phyloP scores from a whole-genome alignment of 2,888 invertebrate genomes.

The Pterostichus niger region DNA sequence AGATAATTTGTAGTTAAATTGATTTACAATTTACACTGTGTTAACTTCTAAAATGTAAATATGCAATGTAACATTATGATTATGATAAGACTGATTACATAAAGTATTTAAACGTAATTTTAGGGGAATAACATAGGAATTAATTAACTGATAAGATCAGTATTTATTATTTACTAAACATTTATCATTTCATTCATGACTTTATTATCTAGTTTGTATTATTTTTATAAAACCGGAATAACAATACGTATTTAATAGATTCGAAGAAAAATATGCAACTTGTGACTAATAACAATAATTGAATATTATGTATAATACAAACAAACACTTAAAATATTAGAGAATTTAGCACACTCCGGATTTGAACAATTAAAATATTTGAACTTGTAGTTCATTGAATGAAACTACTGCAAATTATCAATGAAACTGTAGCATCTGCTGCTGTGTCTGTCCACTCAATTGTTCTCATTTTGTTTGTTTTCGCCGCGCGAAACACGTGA shows the following conservation, averaged over 20 bases:
- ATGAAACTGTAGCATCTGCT: slow-evolving; percentile 40
- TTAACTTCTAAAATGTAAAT: too few species aligned
- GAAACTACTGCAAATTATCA: not conserved
- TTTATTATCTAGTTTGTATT: too few species aligned
- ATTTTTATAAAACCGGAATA: too few species aligned
- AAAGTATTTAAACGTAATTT: not conserved
- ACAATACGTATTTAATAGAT: too few species aligned
- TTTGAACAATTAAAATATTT: slow-evolving; percentile 13
- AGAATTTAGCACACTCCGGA: not conserved
- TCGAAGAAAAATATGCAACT: too few species aligned
- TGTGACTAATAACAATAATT: too few species aligned
- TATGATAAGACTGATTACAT: slow-evolving; percentile 3
- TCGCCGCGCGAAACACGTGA: slow-evolving; percentile 52
- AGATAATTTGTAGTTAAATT: too few species aligned
- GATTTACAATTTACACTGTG: too few species aligned
- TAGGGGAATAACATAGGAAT: slow-evolving; percentile 7
- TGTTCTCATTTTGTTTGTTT: slow-evolving; percentile 43
- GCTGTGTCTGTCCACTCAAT: slow-evolving; percentile 27
- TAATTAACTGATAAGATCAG: not conserved
- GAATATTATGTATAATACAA: too few species aligned
- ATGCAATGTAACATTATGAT: not conserved
- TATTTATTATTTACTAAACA: too few species aligned
- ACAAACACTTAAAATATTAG: too few species aligned
- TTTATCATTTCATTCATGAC: too few species aligned
- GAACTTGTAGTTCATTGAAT: not conserved